Percentiles rank a stretch among this genome's conserved stretches.
Evolutionary conservation across 2,888 invertebrate species (phyloP).

Genomic region (Nomada flava): DNA sequence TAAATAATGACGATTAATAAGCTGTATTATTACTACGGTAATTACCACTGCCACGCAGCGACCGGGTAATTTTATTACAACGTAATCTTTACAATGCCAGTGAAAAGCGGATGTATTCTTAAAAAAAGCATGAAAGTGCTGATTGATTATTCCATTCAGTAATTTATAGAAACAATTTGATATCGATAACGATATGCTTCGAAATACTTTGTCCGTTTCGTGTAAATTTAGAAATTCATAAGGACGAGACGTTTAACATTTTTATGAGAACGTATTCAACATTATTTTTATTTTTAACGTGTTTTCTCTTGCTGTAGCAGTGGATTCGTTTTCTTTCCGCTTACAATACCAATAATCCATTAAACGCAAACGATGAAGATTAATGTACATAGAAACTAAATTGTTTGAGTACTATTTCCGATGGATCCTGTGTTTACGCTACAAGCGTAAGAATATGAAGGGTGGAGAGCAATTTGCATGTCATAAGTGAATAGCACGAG

Average conservation of each 20-base stretch:
- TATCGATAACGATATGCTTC: slow-evolving; percentile 36
- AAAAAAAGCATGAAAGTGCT: slow-evolving; percentile 42
- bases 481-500: slow-evolving; percentile 45
- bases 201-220: slow-evolving; percentile 50
- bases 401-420: slow-evolving; percentile 75
- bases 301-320: slow-evolving; percentile 50
- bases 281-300: slow-evolving; percentile 35
- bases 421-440: slow-evolving; percentile 68
- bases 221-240: slow-evolving; percentile 46
- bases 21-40: slow-evolving; percentile 54
- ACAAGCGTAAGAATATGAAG: slow-evolving; percentile 43
- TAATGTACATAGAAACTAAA: slow-evolving; percentile 79
- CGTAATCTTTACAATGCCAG: slow-evolving; percentile 53
- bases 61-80: slow-evolving; percentile 64
- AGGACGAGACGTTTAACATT: slow-evolving; percentile 21
- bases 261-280: slow-evolving; percentile 30
- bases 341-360: slow-evolving; percentile 61
- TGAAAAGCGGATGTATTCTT: slow-evolving; percentile 60
- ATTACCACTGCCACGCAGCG: slow-evolving; percentile 42
- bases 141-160: slow-evolving; percentile 39
- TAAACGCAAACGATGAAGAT: slow-evolving; percentile 48
- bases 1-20: slow-evolving; percentile 62
- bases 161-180: slow-evolving; percentile 52
- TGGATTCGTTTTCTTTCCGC: slow-evolving; percentile 66
- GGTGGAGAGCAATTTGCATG: slow-evolving; percentile 68